These are phyloP conservation scores for Aplysina aerophoba DNA, from an alignment of 37 sponge, comb jelly and placozoan species.

Conservation along the genomic window DNA sequence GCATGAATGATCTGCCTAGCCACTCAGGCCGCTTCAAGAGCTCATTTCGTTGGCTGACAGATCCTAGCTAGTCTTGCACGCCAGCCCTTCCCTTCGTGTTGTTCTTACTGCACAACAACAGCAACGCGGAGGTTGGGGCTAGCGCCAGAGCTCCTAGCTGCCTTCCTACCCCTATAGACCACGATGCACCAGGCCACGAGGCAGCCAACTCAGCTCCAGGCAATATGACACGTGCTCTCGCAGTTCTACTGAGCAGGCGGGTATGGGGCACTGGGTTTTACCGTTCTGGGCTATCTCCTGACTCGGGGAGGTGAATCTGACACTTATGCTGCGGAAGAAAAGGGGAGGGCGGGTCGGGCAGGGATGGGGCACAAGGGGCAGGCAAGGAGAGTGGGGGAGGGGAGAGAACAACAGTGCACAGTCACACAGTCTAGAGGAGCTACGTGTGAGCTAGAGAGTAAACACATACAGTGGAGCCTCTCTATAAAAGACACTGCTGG, in stretches of 20 bases:
- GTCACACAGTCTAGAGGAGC: background rate
- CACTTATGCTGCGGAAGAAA: conserved; percentile 78
- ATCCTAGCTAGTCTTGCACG: no score
- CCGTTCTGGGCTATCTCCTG: conserved; percentile 88
- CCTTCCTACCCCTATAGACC: background rate
- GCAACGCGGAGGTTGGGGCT: no score
- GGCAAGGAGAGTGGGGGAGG: background rate
- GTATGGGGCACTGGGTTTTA: conserved; percentile 53
- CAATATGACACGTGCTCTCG: background rate
- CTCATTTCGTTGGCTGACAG: background rate
- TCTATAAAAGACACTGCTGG: no score
- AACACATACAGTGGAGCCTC: no score
- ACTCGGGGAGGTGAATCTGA: conserved; percentile 81
- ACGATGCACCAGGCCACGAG: background rate
- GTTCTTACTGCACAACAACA: no score
- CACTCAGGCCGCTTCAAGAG: no score
- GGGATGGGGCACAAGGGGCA: conserved; percentile 26
- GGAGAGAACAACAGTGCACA: conserved; percentile 25
- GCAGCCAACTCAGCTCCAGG: background rate
- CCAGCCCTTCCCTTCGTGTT: no score
- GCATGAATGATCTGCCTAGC: no score
- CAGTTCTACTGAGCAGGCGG: conserved; percentile 8
- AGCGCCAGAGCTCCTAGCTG: no score
- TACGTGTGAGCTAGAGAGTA: background rate
- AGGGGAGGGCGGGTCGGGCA: background rate